Percentiles rank a stretch among this genome's conserved stretches.
phyloP scores from a whole-genome alignment of 2,113 vertebrate genomes.

The Nettapus auritus region DNA sequence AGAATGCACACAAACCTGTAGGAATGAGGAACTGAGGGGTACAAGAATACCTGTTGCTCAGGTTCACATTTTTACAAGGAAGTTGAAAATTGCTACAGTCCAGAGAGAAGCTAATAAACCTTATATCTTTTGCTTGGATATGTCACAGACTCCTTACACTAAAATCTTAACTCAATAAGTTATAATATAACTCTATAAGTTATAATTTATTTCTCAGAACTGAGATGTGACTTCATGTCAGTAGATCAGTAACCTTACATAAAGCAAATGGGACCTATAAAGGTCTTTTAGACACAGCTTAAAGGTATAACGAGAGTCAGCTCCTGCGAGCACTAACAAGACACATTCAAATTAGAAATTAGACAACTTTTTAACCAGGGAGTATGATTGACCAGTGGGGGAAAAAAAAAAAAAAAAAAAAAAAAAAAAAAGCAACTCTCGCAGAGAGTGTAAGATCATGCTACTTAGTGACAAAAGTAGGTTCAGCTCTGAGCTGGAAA shows the following conservation, averaged over 20 bases:
- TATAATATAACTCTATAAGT: neutral
- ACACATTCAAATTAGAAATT: neutral
- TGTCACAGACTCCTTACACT: neutral
- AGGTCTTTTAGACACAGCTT: neutral
- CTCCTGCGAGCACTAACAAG: neutral
- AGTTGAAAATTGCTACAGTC: neutral
- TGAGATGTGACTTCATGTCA: neutral
- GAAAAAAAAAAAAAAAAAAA: too few species aligned
- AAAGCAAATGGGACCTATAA: neutral
- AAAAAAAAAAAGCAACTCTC: neutral
- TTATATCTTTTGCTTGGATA: neutral
- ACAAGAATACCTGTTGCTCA: neutral
- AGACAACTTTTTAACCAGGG: neutral
- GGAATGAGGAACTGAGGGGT: neutral
- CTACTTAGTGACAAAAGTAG: constrained; percentile 1
- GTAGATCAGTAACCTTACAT: neutral
- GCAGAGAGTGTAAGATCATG: neutral
- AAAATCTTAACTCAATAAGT: neutral
- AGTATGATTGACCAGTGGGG: neutral
- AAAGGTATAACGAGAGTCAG: neutral
- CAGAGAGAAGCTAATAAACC: neutral
- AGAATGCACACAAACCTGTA: neutral
- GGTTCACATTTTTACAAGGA: neutral
- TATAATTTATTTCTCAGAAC: neutral
- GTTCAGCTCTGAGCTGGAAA: neutral